Conservation (phyloP, 2,113 vertebrate genomes). For the Pimephales promelas region DNA sequence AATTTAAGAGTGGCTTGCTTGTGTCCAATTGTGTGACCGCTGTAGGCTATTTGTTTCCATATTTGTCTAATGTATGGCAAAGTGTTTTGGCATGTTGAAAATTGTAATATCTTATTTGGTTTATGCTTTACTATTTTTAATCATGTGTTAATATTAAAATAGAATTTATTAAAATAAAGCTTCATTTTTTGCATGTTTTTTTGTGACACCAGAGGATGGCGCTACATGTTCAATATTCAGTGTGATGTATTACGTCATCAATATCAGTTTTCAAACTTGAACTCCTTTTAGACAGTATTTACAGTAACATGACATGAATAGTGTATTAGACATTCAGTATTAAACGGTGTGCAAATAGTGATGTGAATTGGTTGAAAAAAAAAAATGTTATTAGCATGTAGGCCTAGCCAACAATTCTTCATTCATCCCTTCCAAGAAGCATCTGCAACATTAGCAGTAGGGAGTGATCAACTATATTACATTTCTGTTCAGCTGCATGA, state of each 20-base stretch:
- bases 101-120: neutral
- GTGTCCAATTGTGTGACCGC: neutral
- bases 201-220: slow-evolving; percentile 7
- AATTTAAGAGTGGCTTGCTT: neutral
- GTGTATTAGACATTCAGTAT: neutral
- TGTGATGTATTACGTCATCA: neutral
- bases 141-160: neutral
- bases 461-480: slow-evolving; percentile 33
- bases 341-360: neutral
- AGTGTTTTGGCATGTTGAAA: neutral
- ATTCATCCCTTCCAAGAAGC: slow-evolving; percentile 43
- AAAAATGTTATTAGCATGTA: neutral
- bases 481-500: slow-evolving; percentile 49
- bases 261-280: neutral
- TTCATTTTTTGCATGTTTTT: neutral
- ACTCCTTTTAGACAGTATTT: too few relatives aligned
- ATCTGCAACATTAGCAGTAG: slow-evolving; percentile 47
- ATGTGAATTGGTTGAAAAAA: neutral
- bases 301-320: neutral
- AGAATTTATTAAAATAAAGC: neutral
- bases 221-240: neutral
- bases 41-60: neutral
- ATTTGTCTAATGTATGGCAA: neutral
- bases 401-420: neutral
- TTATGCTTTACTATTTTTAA: neutral